phyloP scores from a whole-genome alignment of 2,888 invertebrate genomes.

The Drosophila algonquin region DNA sequence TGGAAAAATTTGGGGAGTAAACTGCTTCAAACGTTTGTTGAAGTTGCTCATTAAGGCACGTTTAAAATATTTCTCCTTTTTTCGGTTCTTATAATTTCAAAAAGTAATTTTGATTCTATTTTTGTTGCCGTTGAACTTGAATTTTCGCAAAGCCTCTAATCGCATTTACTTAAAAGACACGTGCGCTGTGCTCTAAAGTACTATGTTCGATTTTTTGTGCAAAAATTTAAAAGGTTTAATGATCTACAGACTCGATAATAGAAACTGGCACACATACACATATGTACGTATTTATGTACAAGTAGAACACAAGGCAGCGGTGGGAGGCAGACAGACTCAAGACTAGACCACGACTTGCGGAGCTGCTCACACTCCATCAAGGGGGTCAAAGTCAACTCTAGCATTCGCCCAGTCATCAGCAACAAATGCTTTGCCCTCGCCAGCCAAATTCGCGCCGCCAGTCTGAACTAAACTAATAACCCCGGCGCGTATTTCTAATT shows the following conservation, averaged over 20 bases:
- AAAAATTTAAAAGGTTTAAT: conserved; percentile 31
- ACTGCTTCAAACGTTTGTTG: not conserved
- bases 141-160: conserved; percentile 26
- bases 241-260: conserved; percentile 39
- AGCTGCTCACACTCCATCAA: conserved; percentile 53
- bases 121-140: conserved; percentile 39
- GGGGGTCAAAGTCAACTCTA: conserved; percentile 74
- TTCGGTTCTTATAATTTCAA: not conserved
- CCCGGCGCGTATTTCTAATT: conserved; percentile 40
- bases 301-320: conserved; percentile 55
- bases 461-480: conserved; percentile 47
- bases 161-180: conserved; percentile 39
- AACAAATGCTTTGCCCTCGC: conserved; percentile 54
- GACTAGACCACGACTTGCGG: conserved; percentile 42
- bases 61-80: conserved; percentile 16
- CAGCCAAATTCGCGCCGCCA: conserved; percentile 46
- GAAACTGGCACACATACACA: conserved; percentile 37
- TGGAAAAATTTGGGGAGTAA: no score
- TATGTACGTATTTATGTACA: conserved; percentile 38
- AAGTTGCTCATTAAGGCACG: conserved; percentile 26
- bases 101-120: conserved; percentile 31
- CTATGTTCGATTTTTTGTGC: conserved; percentile 42
- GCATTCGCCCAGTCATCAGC: conserved; percentile 67
- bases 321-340: conserved; percentile 30
- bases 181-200: conserved; percentile 38